Base-by-base conservation (phyloP, 2,113 vertebrate genomes). In the Callospermophilus lateralis region DNA sequence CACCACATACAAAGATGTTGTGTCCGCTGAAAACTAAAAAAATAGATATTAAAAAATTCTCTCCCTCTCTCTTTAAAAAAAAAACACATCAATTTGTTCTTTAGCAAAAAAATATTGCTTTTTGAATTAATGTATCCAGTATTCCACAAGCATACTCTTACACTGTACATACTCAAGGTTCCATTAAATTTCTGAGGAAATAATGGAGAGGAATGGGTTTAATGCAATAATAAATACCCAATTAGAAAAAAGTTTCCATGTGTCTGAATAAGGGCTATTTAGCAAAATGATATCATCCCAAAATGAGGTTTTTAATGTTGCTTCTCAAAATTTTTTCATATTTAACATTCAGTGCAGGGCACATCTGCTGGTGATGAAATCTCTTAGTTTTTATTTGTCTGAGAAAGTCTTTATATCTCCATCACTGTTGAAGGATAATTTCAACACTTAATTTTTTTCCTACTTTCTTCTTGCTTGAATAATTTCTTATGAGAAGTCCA, bases 381-480 rank as follows among this genome's bases (percentile, higher is more conserved):
- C 6, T 22, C 42, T 63, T 22, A 22, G 34, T 67, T 83, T 94
- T 48, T 93, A 6, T 73, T 90, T 93, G 4, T 48, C 28, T 93
- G 39, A 74, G 37, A 78, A 93, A 73, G 1, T 55, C 61, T 84
- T 76, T 68, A 87, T 88, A 88, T 83, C 8, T 67, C 8, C 3
- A 84, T 95, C 10, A 17, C 4, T 53, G 84, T 93, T 85, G 45
- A 92, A 92, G 19, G 67, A 81, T 89, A 80, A 68, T 72, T 32
- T 86, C 61, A 61, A 58, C 55, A 58, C 20, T 51, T 51, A 58
- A 22, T 22, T 22, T 58, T 22, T 22, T 58, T 58, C 55, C 13
- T 70, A 53, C 26, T 86, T 28, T 92, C 32, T 48, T 74, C 22
- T 30, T 63, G 34, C 26, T 86, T 89, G 8, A 13, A 51, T 51